Evolutionary conservation across 64 coral and sea anemone genomes (phyloP), one percentile per base, ranked within the genome.

Genomic region (Cladopsammia gracilis): DNA sequence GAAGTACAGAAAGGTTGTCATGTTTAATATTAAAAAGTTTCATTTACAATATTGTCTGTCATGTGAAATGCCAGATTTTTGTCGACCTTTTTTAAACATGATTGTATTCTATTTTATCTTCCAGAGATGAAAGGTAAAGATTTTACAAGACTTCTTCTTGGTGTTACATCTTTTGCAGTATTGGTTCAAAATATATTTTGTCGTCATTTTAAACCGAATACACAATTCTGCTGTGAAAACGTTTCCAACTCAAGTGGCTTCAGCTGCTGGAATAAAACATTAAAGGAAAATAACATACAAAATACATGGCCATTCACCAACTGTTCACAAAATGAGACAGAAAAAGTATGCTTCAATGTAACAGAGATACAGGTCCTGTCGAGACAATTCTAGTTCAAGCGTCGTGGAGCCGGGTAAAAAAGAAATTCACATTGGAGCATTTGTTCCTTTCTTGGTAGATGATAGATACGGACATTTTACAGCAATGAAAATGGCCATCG

Each of bases 401-500:
- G 18, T 84, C 9, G 11, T 48, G 11, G 7, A 9, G 3, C 20
- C 0, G 20, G 61, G 20, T 20, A 68, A 84, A 59, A 92, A 54
- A 50, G 24, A 78, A 26, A 72, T 93, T 53, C 82, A 93, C 34
- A 42, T 93, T 50, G 91, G 82, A 10, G 91, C 82, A 20, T 93
- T 78, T 52, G 46, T 93, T 62, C 82, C 81, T 22, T 86, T 75
- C 44, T 2, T 79, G 20, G 18, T 57, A 11, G 47, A 76, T 13
- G 82, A 93, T 25, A 86, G 72, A 75, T 60, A 84, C 71, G 70
- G 61, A 26, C 23, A 75, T 5, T 54, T 20, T 19, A 75, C 66
- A 18, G 91, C 91, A 0, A 93, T 93, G 91, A 50, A 66, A 14
- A 61, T 93, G 71, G 91, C 91, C 1, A 78, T 87, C 71, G 73